phyloP scores from a whole-genome alignment of 64 coral and sea anemone species.

The Pocillopora damicornis region DNA sequence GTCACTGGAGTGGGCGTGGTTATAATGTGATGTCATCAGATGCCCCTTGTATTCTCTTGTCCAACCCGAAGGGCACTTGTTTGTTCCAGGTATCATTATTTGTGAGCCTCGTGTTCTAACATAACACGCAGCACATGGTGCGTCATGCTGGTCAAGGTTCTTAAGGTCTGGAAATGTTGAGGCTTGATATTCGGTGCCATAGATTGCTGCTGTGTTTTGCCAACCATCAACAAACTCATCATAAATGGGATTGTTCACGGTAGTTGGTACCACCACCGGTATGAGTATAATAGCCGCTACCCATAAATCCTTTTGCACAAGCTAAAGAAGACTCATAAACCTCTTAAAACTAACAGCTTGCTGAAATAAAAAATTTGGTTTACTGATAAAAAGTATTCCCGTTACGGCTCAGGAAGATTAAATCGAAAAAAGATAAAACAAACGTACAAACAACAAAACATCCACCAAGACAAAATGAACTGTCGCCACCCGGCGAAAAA shows the following conservation, averaged over 20 bases:
- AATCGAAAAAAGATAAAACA: no score
- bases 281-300: slow-evolving; percentile 37
- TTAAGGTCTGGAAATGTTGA: background rate
- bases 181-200: slow-evolving; percentile 36
- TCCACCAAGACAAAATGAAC: no score
- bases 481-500: no score
- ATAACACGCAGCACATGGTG: slow-evolving; percentile 46
- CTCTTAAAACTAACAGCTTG: no score
- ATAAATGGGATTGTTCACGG: slow-evolving; percentile 29
- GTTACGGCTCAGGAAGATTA: no score
- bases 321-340: no score
- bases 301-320: slow-evolving; percentile 18
- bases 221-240: background rate
- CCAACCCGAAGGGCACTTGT: slow-evolving; percentile 47
- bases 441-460: no score
- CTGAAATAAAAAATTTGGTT: no score
- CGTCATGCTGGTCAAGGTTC: slow-evolving; percentile 29
- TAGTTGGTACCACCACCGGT: slow-evolving; percentile 39
- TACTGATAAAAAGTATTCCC: no score
- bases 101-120: slow-evolving; percentile 38
- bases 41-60: slow-evolving; percentile 51
- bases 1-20: slow-evolving; percentile 1
- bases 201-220: slow-evolving; percentile 20
- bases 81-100: slow-evolving; percentile 53
- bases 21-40: slow-evolving; percentile 26